These are phyloP conservation scores for Plumapathes pennacea DNA, from an alignment of 92 coral and sea anemone species.

Conservation along the genomic window DNA sequence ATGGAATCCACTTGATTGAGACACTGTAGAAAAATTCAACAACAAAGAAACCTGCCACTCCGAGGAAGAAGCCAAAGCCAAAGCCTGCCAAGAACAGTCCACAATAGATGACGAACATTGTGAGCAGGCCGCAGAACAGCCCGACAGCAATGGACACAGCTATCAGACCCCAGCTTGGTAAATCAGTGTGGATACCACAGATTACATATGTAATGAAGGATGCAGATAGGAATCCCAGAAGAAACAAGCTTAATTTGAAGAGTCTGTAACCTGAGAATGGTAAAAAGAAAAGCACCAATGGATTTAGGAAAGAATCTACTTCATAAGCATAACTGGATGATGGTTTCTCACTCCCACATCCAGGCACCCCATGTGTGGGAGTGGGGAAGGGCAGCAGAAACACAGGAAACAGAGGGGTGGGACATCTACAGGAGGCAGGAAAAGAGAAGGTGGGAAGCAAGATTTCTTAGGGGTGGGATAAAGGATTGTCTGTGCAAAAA, in stretches of 20 bases:
- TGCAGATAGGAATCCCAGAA: conserved; percentile 82
- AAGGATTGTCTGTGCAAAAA: no score
- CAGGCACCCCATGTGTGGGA: no score
- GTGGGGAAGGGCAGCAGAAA: no score
- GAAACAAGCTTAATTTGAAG: conserved; percentile 77
- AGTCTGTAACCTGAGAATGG: conserved; percentile 89
- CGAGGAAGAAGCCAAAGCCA: conserved; percentile 85
- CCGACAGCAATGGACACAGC: conserved; percentile 90
- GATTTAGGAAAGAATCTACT: no score
- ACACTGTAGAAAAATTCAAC: conserved; percentile 64
- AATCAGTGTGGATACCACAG: conserved; percentile 69
- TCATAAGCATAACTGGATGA: no score
- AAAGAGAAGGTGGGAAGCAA: no score
- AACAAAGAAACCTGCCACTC: conserved; percentile 62
- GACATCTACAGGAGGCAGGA: no score
- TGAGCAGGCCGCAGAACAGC: conserved; percentile 83
- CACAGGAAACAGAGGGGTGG: no score
- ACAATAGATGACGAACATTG: conserved; percentile 80
- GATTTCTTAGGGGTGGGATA: no score
- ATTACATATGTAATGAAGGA: conserved; percentile 83
- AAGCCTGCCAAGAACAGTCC: conserved; percentile 93
- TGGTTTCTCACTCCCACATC: no score
- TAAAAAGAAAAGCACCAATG: no score
- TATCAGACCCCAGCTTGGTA: conserved; percentile 75
- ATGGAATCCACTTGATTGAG: conserved; percentile 82